Percentiles rank a stretch among this genome's conserved stretches.
phyloP scores from a whole-genome alignment of 2,113 vertebrate genomes.

The Sinosuthora webbiana region DNA sequence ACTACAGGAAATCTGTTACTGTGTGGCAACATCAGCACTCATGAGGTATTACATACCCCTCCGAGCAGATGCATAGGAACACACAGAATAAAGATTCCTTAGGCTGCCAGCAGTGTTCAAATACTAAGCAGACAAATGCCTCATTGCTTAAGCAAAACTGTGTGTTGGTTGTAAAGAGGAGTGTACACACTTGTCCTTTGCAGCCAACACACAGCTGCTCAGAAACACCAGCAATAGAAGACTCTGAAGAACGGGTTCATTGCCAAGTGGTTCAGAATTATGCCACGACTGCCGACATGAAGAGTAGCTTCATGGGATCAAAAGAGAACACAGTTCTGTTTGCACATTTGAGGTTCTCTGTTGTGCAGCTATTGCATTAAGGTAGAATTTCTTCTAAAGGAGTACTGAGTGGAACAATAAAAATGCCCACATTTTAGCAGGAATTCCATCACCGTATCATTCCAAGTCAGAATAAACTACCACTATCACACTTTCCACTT shows the following conservation, averaged over 20 bases:
- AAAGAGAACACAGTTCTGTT: not conserved
- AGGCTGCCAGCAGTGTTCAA: not conserved
- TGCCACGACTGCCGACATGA: not conserved
- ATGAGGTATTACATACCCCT: not conserved
- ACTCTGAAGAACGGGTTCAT: not conserved
- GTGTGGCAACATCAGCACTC: not conserved
- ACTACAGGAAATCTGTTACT: not conserved
- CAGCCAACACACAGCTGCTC: constrained; percentile 45
- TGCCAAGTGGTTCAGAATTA: not conserved
- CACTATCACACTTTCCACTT: not conserved
- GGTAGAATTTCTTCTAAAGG: not conserved
- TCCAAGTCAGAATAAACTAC: not conserved
- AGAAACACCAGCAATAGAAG: not conserved
- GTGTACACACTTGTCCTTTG: not conserved
- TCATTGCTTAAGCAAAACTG: constrained; percentile 28
- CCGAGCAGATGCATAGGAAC: not conserved
- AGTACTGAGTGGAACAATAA: not conserved
- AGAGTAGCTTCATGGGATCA: not conserved
- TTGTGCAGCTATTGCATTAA: not conserved
- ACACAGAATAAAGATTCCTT: not conserved
- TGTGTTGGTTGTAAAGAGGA: not conserved
- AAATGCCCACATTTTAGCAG: not conserved
- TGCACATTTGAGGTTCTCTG: not conserved
- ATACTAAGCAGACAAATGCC: not conserved
- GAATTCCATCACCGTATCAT: not conserved